Evolutionary conservation across 2,888 invertebrate species (phyloP).

Genomic region (Tenthredo notha): DNA sequence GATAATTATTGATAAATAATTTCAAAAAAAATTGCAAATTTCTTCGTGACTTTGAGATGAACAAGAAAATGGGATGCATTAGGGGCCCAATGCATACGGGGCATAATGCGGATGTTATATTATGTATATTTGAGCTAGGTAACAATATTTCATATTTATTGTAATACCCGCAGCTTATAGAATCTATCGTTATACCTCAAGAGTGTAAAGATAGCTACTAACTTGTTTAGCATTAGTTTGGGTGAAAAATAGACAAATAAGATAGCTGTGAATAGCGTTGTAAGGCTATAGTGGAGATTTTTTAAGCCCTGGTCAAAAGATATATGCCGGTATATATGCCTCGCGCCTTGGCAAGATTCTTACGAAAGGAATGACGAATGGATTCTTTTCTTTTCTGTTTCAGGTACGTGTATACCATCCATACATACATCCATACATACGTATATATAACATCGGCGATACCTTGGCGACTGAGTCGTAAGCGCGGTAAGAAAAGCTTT

Average conservation of each 20-base stretch:
- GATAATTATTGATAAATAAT: not conserved
- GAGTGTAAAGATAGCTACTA: not conserved
- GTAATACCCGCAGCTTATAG: not conserved
- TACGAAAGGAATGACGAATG: constrained; percentile 47
- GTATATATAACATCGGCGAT: not conserved
- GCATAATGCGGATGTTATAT: not conserved
- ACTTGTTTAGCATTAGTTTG: constrained; percentile 49
- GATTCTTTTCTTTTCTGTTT: constrained; percentile 47
- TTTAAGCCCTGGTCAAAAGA: constrained; percentile 34
- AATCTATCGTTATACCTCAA: not conserved
- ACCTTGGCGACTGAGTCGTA: not conserved
- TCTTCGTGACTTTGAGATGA: not conserved
- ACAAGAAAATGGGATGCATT: too few species aligned
- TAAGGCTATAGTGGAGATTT: constrained; percentile 23
- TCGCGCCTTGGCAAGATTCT: not conserved
- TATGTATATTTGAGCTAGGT: not conserved
- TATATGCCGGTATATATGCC: constrained; percentile 24
- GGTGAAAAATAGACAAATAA: constrained; percentile 40
- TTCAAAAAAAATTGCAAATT: not conserved
- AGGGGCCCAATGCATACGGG: not conserved
- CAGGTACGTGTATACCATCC: constrained; percentile 46
- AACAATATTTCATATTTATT: constrained; percentile 25
- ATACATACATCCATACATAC: not conserved
- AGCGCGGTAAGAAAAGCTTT: constrained; percentile 3
- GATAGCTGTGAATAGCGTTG: constrained; percentile 41